Conservation (phyloP, 2,797 vertebrate genomes). For the Anguilla anguilla region DNA sequence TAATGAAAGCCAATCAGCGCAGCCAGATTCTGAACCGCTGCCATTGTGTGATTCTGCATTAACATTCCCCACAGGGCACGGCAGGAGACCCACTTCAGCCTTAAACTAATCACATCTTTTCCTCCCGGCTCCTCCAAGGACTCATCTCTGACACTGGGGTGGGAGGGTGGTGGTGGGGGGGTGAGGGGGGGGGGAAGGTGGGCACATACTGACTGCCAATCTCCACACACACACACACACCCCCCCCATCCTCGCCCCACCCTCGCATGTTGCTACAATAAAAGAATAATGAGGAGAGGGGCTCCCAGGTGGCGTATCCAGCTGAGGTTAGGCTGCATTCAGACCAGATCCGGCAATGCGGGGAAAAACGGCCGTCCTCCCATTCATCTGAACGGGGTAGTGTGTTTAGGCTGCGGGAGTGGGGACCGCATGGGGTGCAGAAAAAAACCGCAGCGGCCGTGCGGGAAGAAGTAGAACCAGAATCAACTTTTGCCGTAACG, state of each 20-base stretch:
- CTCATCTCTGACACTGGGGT: not conserved
- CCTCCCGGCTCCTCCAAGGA: not conserved
- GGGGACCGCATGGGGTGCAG: no score
- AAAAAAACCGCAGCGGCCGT: no score
- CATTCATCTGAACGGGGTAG: no score
- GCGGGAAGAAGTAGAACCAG: no score
- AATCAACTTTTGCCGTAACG: no score
- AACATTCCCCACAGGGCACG: not conserved
- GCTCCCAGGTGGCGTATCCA: not conserved
- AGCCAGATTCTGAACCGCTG: not conserved
- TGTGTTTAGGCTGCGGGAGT: no score
- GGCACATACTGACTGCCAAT: not conserved
- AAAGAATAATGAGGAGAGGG: not conserved
- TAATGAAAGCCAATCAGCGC: not conserved
- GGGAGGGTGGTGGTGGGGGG: no score
- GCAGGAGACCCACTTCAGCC: not conserved
- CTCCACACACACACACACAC: not conserved
- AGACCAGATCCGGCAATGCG: no score
- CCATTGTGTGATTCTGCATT: not conserved
- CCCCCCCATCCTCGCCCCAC: not conserved
- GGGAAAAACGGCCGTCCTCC: no score
- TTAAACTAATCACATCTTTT: not conserved
- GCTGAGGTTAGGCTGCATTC: not conserved
- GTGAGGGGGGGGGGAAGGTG: not conserved
- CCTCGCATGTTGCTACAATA: not conserved